Conservation (phyloP, 2,113 vertebrate genomes). For the Hemibagrus wyckioides region DNA sequence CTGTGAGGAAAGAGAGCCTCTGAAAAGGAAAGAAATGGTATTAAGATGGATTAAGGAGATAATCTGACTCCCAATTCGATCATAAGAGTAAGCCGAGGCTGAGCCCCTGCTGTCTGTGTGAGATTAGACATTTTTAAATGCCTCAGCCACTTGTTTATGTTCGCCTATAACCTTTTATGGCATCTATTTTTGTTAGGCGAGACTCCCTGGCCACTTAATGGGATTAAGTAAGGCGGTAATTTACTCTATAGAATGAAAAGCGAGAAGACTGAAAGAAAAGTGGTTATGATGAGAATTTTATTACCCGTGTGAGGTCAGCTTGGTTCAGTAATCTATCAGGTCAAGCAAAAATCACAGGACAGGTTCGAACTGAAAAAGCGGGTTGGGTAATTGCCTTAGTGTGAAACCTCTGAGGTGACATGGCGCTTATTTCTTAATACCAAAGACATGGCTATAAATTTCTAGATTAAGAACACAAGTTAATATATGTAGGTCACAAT, state of each 20-base stretch:
- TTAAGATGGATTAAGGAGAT: conserved; percentile 39
- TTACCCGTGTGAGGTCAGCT: background rate
- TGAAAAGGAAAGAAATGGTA: conserved; percentile 21
- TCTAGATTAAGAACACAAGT: background rate
- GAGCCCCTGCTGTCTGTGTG: conserved; percentile 28
- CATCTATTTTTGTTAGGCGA: background rate
- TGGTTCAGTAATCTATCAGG: background rate
- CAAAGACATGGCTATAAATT: background rate
- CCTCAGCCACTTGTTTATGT: conserved; percentile 27
- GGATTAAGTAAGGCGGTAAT: background rate
- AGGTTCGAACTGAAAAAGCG: background rate
- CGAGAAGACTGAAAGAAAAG: background rate
- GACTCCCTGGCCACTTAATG: conserved; percentile 3
- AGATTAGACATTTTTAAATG: conserved; percentile 33
- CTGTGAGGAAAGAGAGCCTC: background rate
- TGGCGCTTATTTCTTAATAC: background rate
- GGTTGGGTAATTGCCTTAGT: background rate
- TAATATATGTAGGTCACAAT: background rate
- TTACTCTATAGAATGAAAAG: background rate
- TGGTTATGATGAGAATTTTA: background rate
- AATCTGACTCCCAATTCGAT: conserved; percentile 30
- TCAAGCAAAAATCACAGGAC: background rate
- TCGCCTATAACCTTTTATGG: conserved; percentile 6
- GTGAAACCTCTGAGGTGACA: background rate
- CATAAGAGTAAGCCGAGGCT: conserved; percentile 27